phyloP scores from a whole-genome alignment of 2,888 invertebrate species.

The Pseudolycoriella hygida region DNA sequence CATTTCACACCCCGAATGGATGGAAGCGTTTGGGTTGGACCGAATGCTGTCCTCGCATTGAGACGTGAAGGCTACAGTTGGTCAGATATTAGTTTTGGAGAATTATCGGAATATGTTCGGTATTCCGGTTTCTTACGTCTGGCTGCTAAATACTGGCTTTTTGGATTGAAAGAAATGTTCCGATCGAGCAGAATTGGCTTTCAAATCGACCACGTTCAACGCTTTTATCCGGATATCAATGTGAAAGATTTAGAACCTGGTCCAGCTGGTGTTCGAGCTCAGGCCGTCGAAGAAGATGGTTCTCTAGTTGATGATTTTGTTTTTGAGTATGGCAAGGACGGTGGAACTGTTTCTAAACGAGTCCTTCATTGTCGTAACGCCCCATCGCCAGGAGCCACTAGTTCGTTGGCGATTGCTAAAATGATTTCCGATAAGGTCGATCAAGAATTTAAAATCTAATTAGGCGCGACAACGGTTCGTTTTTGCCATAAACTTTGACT shows the following conservation, averaged over 20 bases:
- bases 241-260: constrained; percentile 64
- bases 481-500: too few species aligned
- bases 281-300: constrained; percentile 71
- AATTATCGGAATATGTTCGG: constrained; percentile 49
- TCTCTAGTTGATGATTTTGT: constrained; percentile 92
- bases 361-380: constrained; percentile 94
- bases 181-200: constrained; percentile 60
- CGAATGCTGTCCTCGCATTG: constrained; percentile 92
- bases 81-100: constrained; percentile 52
- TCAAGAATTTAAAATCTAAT: not conserved
- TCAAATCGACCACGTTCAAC: constrained; percentile 67
- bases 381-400: constrained; percentile 95
- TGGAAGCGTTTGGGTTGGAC: constrained; percentile 89
- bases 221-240: constrained; percentile 65
- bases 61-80: constrained; percentile 91
- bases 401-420: constrained; percentile 86
- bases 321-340: constrained; percentile 64
- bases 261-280: constrained; percentile 90
- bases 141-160: constrained; percentile 55
- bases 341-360: constrained; percentile 52
- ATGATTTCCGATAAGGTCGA: constrained; percentile 80
- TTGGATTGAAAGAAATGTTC: constrained; percentile 67
- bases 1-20: constrained; percentile 95
- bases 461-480: too few species aligned
- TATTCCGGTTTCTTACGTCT: constrained; percentile 64